These are phyloP conservation scores for Nothoprocta perdicaria DNA, from an alignment of 2,113 vertebrate species.

Conservation along the genomic window DNA sequence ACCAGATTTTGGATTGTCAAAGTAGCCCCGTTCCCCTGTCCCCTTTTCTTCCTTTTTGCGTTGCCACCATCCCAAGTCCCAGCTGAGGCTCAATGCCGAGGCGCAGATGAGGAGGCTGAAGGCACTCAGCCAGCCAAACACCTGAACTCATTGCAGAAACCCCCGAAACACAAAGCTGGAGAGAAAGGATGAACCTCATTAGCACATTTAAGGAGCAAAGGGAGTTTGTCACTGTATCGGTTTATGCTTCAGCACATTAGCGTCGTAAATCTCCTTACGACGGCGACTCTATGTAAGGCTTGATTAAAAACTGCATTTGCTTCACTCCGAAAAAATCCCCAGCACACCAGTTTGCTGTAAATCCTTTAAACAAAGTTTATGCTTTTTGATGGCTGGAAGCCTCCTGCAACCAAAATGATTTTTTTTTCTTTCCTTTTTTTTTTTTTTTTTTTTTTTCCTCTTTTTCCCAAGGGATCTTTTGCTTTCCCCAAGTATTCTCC, in stretches of 20 bases:
- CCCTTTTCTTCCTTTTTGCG: neutral
- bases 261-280: slow-evolving; percentile 6
- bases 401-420: slow-evolving; percentile 26
- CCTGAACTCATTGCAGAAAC: slow-evolving; percentile 63
- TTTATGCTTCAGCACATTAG: slow-evolving; percentile 60
- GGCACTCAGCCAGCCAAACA: slow-evolving; percentile 32
- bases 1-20: slow-evolving; percentile 21
- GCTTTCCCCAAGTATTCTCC: slow-evolving; percentile 64
- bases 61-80: slow-evolving; percentile 4
- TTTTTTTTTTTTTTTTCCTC: neutral
- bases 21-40: neutral
- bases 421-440: neutral
- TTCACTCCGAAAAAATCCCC: neutral
- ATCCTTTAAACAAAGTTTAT: slow-evolving; percentile 43
- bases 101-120: slow-evolving; percentile 1
- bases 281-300: neutral
- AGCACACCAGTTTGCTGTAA: neutral
- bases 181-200: slow-evolving; percentile 70
- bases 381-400: slow-evolving; percentile 6
- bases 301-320: slow-evolving; percentile 44
- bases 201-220: slow-evolving; percentile 63
- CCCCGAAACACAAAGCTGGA: slow-evolving; percentile 56
- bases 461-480: neutral
- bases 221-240: slow-evolving; percentile 69
- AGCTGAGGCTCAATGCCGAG: slow-evolving; percentile 24